These are phyloP conservation scores for Ophioninae sp. DNA, from an alignment of 2,888 invertebrate genomes.

Conservation along the genomic window DNA sequence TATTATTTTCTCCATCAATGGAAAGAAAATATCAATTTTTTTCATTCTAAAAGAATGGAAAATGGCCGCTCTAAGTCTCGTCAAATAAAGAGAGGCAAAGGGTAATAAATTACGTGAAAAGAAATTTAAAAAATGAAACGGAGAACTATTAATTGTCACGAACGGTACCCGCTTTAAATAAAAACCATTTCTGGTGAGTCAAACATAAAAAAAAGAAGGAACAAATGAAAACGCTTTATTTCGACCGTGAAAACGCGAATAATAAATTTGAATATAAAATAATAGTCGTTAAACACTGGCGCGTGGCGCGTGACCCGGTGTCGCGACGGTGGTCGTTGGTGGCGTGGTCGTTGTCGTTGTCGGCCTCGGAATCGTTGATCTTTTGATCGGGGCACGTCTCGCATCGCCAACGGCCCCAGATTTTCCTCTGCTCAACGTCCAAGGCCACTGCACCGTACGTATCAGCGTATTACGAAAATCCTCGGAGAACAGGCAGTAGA, in stretches of 20 bases:
- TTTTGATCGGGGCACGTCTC: conserved; percentile 71
- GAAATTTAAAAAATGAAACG: no score
- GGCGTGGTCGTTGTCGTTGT: conserved; percentile 74
- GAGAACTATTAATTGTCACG: no score
- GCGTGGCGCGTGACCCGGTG: conserved; percentile 71
- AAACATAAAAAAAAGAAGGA: background rate
- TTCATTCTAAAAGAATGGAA: no score
- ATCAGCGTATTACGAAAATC: conserved; percentile 88
- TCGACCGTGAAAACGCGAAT: background rate
- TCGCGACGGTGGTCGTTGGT: conserved; percentile 72
- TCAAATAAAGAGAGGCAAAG: no score
- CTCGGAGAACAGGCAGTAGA: conserved; percentile 90
- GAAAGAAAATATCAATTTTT: no score
- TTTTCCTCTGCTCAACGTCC: conserved; percentile 72
- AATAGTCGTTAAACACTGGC: conserved; percentile 71
- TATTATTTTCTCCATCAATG: no score
- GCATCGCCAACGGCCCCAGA: conserved; percentile 58
- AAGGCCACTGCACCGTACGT: conserved; percentile 85
- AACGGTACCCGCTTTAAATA: no score
- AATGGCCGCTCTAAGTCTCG: no score
- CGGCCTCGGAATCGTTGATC: conserved; percentile 71
- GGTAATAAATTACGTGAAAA: no score
- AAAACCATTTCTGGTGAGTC: no score
- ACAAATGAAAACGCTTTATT: background rate
- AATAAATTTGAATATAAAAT: background rate